phyloP scores from a whole-genome alignment of 2,888 invertebrate genomes.

The Trichopoda pennipes region DNA sequence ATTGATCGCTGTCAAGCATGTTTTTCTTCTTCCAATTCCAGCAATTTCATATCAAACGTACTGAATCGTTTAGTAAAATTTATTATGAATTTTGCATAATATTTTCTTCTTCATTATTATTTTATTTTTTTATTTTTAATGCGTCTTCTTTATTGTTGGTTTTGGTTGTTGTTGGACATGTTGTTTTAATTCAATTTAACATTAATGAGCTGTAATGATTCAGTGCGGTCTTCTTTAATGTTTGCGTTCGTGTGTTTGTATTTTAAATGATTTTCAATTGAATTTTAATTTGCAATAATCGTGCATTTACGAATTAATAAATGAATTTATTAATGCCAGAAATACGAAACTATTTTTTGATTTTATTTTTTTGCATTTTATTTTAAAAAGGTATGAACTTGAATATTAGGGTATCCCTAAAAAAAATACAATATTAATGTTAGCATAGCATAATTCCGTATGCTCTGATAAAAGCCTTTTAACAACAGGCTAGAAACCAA shows the following conservation, averaged over 20 bases:
- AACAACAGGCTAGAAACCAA: no score
- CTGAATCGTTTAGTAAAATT: conserved; percentile 58
- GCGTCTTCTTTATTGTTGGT: conserved; percentile 26
- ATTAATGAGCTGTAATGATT: conserved; percentile 69
- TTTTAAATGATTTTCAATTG: conserved; percentile 63
- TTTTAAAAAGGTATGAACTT: background rate
- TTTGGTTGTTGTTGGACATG: conserved; percentile 59
- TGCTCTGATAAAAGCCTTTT: no score
- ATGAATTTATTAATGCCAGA: conserved; percentile 27
- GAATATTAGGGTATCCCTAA: background rate
- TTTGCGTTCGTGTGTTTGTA: conserved; percentile 46
- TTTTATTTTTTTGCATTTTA: conserved; percentile 9
- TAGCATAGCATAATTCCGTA: no score
- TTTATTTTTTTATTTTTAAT: conserved; percentile 15
- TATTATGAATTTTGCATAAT: conserved; percentile 65
- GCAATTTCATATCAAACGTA: conserved; percentile 59
- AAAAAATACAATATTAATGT: no score
- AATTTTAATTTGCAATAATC: conserved; percentile 63
- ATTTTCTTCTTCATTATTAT: conserved; percentile 5
- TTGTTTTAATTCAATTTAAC: conserved; percentile 63
- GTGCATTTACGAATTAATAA: conserved; percentile 50
- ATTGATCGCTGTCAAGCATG: conserved; percentile 58
- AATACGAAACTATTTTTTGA: conserved; percentile 38
- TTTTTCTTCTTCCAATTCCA: conserved; percentile 60
- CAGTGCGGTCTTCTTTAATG: conserved; percentile 68